Evolutionary conservation across 2,113 vertebrate species (phyloP).

Genomic region (Peromyscus polionotus): DNA sequence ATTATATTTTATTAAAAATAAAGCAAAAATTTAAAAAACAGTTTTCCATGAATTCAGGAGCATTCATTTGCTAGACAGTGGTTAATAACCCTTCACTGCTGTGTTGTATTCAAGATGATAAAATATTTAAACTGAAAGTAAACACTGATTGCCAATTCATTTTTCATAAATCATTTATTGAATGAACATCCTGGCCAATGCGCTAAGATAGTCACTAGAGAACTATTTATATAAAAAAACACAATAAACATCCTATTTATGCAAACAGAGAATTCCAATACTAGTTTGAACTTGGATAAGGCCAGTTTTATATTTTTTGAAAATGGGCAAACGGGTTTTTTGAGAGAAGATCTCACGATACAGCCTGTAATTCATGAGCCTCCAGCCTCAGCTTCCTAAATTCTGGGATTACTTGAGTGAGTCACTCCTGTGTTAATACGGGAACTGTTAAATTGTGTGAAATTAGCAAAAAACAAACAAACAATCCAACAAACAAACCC

Average conservation of each 20-base stretch:
- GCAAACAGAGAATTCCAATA: neutral
- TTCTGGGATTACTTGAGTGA: neutral
- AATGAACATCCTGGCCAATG: neutral
- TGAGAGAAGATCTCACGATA: neutral
- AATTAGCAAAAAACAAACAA: neutral
- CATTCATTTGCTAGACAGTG: neutral
- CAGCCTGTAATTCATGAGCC: neutral
- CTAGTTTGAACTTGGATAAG: neutral
- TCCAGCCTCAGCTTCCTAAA: neutral
- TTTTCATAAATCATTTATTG: neutral
- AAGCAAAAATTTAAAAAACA: neutral
- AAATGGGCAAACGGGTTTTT: neutral
- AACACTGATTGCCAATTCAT: neutral
- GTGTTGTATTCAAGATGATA: conserved; percentile 18
- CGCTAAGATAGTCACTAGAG: neutral
- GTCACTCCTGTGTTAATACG: neutral
- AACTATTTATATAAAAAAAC: neutral
- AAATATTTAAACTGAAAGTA: conserved; percentile 1
- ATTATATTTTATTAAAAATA: neutral
- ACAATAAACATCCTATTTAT: neutral
- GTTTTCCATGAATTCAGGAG: conserved; percentile 38
- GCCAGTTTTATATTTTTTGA: neutral
- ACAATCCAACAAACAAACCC: too few species aligned
- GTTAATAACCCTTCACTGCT: conserved; percentile 44
- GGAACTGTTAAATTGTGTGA: neutral